These are phyloP conservation scores for Columba livia DNA, from an alignment of 2,113 vertebrate species.

Conservation along the genomic window DNA sequence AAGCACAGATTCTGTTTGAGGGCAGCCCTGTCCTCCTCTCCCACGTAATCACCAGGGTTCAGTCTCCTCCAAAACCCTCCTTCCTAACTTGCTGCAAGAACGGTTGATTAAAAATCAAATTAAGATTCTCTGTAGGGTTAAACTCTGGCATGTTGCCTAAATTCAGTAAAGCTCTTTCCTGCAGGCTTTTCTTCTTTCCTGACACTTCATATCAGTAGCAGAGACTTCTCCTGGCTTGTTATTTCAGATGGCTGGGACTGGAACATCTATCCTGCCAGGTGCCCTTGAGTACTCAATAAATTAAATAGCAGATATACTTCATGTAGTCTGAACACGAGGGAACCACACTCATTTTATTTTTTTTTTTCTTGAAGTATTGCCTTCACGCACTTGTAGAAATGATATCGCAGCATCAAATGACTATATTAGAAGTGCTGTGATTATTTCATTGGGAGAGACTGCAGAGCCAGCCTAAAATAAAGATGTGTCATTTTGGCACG, in stretches of 20 bases:
- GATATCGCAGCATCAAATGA: neutral
- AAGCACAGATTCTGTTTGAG: neutral
- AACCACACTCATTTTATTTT: neutral
- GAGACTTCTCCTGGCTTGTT: constrained; percentile 37
- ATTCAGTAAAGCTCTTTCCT: neutral
- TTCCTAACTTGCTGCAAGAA: constrained; percentile 2
- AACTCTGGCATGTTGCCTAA: neutral
- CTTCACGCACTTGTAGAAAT: neutral
- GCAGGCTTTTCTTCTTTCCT: constrained; percentile 28
- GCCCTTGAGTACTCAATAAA: constrained; percentile 40
- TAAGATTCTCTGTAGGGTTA: neutral
- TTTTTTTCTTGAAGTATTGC: constrained; percentile 13
- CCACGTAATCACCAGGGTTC: neutral
- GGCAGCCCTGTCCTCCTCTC: neutral
- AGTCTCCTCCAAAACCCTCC: neutral
- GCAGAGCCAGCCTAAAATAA: neutral
- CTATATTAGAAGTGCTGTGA: neutral
- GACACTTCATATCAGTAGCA: constrained; percentile 19
- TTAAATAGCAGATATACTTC: constrained; percentile 39
- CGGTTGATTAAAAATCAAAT: constrained; percentile 33
- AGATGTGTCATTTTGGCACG: neutral
- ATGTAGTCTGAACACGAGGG: neutral
- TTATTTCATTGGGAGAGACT: neutral
- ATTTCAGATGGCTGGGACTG: constrained; percentile 51
- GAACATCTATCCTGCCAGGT: constrained; percentile 49